phyloP scores from a whole-genome alignment of 2,888 invertebrate species.

The Plagiodera versicolora region DNA sequence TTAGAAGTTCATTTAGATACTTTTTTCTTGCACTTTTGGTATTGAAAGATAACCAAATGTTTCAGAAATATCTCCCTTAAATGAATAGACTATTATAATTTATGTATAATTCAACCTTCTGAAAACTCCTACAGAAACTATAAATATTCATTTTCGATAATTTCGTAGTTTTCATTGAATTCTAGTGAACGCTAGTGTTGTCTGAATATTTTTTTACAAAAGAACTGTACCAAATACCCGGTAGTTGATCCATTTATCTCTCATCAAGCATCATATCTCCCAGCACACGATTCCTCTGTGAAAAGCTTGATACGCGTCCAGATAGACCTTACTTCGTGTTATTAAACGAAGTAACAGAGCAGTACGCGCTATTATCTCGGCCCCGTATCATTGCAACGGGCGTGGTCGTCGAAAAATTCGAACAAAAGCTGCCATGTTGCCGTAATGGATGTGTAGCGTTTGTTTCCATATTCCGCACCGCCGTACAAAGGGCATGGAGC shows the following conservation, averaged over 20 bases:
- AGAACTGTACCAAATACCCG: too few relatives aligned
- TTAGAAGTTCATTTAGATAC: too few relatives aligned
- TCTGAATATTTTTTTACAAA: too few relatives aligned
- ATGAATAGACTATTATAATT: too few relatives aligned
- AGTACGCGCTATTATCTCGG: slow-evolving; percentile 41
- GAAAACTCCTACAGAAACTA: too few relatives aligned
- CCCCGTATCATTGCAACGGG: slow-evolving; percentile 49
- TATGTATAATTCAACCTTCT: too few relatives aligned
- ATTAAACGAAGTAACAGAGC: slow-evolving; percentile 19
- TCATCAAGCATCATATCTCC: background rate
- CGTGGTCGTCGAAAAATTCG: slow-evolving; percentile 45
- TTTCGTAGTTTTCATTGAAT: too few relatives aligned
- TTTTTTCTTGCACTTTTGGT: too few relatives aligned
- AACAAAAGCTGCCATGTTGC: slow-evolving; percentile 52
- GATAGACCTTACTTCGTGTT: slow-evolving; percentile 8
- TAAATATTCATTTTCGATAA: too few relatives aligned
- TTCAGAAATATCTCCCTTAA: too few relatives aligned
- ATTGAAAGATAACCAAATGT: too few relatives aligned
- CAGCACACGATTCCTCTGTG: background rate
- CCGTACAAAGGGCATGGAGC: slow-evolving; percentile 49
- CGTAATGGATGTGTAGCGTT: slow-evolving; percentile 52
- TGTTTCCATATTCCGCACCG: slow-evolving; percentile 51
- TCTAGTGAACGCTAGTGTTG: too few relatives aligned
- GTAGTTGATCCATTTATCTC: background rate
- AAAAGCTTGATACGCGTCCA: slow-evolving; percentile 13